Percentiles rank a stretch among this genome's conserved stretches.
phyloP scores from a whole-genome alignment of 2,113 vertebrate species.

The Piprites chloris region DNA sequence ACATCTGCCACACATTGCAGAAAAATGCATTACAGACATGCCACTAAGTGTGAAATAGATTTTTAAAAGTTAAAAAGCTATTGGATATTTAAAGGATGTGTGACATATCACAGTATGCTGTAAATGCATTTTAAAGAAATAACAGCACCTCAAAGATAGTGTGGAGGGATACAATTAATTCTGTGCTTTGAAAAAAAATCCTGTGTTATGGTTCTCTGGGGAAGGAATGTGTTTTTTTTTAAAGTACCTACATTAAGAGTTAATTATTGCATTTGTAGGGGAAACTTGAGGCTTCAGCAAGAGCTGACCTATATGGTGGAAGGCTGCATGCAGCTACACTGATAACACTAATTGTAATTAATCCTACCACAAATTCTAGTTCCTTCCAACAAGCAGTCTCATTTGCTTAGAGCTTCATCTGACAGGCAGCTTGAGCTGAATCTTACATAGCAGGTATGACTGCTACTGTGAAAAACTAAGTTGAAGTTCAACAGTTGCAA shows the following conservation, averaged over 20 bases:
- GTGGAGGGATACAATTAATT: conserved; percentile 31
- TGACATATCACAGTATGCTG: conserved; percentile 49
- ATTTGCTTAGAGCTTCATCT: not conserved
- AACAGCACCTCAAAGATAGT: conserved; percentile 14
- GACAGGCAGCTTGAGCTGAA: not conserved
- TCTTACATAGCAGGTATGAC: not conserved
- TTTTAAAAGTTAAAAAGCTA: conserved; percentile 51
- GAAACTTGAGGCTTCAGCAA: not conserved
- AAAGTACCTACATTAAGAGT: not conserved
- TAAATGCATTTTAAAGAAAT: conserved; percentile 47
- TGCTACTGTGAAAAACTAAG: not conserved
- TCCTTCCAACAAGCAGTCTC: not conserved
- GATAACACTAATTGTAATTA: conserved; percentile 51
- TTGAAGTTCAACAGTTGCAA: not conserved
- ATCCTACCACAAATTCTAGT: not conserved
- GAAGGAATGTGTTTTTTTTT: not conserved
- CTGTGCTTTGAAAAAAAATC: not conserved
- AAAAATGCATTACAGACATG: conserved; percentile 47
- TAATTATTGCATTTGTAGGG: not conserved
- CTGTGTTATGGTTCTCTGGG: not conserved
- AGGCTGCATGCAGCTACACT: not conserved
- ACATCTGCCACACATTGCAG: conserved; percentile 60
- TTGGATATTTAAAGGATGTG: conserved; percentile 58
- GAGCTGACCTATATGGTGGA: not conserved
- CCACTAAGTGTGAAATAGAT: conserved; percentile 54